Percentiles rank a stretch among this genome's conserved stretches.
These are phyloP conservation scores for Cerastis leucographa DNA, from an alignment of 2,888 invertebrate genomes.

Conservation along the genomic window DNA sequence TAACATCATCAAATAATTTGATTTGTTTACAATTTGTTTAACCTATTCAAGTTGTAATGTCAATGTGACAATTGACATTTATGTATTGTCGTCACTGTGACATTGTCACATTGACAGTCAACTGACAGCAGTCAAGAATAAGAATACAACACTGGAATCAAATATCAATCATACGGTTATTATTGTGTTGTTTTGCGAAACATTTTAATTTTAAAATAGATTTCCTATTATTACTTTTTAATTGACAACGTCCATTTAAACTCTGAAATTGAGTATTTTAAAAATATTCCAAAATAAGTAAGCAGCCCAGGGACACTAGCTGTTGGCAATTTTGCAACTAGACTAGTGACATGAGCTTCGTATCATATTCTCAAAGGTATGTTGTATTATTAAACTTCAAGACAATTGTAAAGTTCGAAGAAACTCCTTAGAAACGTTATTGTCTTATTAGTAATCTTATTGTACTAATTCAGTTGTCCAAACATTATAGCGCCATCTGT, in stretches of 20 bases:
- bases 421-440: not conserved
- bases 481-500: conserved; percentile 32
- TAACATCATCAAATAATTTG: not conserved
- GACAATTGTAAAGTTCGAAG: not conserved
- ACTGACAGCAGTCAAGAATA: not conserved
- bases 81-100: too few relatives aligned
- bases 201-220: not conserved
- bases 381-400: not conserved
- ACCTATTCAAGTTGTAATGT: conserved; percentile 6
- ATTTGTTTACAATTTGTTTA: conserved; percentile 55
- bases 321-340: not conserved
- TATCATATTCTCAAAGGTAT: not conserved
- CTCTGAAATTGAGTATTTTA: not conserved
- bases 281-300: not conserved
- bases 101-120: conserved; percentile 33
- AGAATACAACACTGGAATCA: not conserved
- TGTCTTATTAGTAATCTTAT: not conserved
- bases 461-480: not conserved
- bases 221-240: not conserved
- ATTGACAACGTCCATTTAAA: not conserved
- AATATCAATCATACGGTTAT: not conserved
- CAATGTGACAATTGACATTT: conserved; percentile 8
- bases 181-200: not conserved
- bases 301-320: not conserved
- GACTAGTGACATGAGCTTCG: not conserved